Base-by-base conservation (phyloP, 1,140 invertebrate genomes). In the Batillaria attramentaria region DNA sequence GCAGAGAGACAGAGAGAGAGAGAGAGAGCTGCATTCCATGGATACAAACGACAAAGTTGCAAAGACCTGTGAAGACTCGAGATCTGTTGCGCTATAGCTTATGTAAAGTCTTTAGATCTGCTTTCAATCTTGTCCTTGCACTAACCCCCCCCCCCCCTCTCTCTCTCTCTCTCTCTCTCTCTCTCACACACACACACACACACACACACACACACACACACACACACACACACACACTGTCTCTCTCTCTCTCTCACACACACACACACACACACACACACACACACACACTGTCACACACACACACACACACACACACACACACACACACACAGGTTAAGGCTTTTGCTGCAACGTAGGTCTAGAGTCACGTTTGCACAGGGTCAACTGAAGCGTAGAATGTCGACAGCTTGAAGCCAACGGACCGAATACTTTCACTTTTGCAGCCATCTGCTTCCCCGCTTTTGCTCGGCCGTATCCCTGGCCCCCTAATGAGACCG, bases 131-230 rank as follows among this genome's bases (percentile, higher is more conserved):
- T n/a, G n/a, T n/a, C n/a, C n/a, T n/a, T n/a, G n/a, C n/a, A n/a
- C n/a, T n/a, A n/a, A n/a, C n/a, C n/a, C n/a, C n/a, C n/a, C n/a
- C n/a, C n/a, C n/a, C n/a, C n/a, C n/a, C n/a, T n/a, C n/a, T n/a
- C n/a, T n/a, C n/a, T n/a, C n/a, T n/a, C n/a, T n/a, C n/a, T n/a
- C n/a, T n/a, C n/a, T n/a, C n/a, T n/a, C n/a, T 50, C 46, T 13
- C 46, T 50, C 46, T 13, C 46, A 50, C 46, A 50, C 46, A 50
- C 46, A 50, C 46, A 50, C 46, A 50, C 46, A 50, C 46, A 50
- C 46, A 50, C 46, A 50, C 46, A 50, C 46, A 50, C 46, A 50
- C 46, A 50, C 46, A 50, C 46, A 50, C 46, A 50, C 46, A 50
- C 46, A 50, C 46, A 50, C 46, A 50, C 46, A 50, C 46, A 50